Conservation (phyloP, 2,113 vertebrate genomes). For the Erythrocercus mccallii region DNA sequence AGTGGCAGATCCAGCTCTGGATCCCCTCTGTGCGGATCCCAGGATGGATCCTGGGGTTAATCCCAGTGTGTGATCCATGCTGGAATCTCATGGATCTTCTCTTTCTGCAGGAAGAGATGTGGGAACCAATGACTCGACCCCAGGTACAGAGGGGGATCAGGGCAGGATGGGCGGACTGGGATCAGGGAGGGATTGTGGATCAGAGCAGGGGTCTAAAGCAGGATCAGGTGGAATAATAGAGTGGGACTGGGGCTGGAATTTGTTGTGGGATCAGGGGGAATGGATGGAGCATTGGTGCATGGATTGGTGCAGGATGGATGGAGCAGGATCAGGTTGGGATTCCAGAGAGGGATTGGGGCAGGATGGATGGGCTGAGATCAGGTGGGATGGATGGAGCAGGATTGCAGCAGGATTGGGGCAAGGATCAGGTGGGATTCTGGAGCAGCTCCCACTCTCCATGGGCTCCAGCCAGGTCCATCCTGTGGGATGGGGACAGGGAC, state of each 20-base stretch:
- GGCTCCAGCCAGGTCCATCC: too few species aligned
- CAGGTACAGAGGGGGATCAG: accelerated
- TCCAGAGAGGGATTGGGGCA: background rate
- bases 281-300: too few species aligned
- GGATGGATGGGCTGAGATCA: background rate
- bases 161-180: background rate
- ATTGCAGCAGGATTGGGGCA: background rate
- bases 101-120: background rate
- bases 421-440: too few species aligned
- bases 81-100: background rate
- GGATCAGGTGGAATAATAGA: background rate
- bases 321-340: background rate
- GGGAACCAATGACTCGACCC: accelerated
- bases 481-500: too few species aligned
- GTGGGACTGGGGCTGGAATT: background rate
- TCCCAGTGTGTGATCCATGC: accelerated
- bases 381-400: background rate
- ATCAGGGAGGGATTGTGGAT: background rate
- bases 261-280: background rate
- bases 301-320: background rate
- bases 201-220: background rate
- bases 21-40: background rate
- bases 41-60: background rate
- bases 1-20: background rate
- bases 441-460: too few species aligned